These are phyloP conservation scores for Dysidea cf. avara DNA, from an alignment of 37 sponge, comb jelly and placozoan species.

Conservation along the genomic window DNA sequence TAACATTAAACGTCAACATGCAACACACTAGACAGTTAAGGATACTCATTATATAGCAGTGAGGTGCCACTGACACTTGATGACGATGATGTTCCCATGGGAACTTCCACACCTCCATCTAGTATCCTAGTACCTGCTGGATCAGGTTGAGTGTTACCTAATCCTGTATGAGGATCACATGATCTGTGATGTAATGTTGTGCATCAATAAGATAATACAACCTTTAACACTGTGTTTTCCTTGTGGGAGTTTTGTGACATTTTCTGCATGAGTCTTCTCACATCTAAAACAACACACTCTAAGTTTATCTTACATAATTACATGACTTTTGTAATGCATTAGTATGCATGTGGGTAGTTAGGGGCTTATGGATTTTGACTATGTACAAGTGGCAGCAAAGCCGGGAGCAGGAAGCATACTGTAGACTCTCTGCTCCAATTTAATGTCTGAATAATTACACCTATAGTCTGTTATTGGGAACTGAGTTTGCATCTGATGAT, in stretches of 20 bases:
- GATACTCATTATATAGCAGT: conserved; percentile 98
- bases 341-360: too few species aligned
- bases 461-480: too few species aligned
- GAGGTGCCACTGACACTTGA: conserved; percentile 43
- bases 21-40: conserved; percentile 7
- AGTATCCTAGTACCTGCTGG: conserved; percentile 31
- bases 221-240: conserved; percentile 99
- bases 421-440: too few species aligned
- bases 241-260: conserved; percentile 75
- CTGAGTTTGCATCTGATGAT: too few species aligned
- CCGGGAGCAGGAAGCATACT: too few species aligned
- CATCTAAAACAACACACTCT: conserved; percentile 56
- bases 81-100: conserved; percentile 59
- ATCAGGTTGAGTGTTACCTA: conserved; percentile 81
- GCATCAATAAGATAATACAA: neutral
- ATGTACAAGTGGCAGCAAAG: too few species aligned
- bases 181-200: neutral
- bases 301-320: too few species aligned
- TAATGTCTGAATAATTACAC: too few species aligned
- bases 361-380: too few species aligned
- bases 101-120: conserved; percentile 67
- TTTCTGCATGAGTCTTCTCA: conserved; percentile 66
- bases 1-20: neutral
- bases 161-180: neutral
- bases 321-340: too few species aligned